Conservation (phyloP, 2,113 vertebrate species). For the Rana temporaria region DNA sequence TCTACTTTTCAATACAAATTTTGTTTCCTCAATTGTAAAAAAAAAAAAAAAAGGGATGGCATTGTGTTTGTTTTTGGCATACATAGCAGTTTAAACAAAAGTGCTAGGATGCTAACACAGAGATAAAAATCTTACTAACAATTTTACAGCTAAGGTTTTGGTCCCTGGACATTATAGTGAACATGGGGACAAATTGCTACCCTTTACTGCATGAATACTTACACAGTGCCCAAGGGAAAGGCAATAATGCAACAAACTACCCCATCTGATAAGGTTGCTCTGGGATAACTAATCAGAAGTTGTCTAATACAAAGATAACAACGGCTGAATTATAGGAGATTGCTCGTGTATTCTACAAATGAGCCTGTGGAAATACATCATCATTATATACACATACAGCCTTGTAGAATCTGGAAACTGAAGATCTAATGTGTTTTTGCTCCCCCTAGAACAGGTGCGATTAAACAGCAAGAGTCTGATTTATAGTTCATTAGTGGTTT, state of each 20-base stretch:
- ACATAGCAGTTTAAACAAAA: not conserved
- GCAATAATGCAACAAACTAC: conserved; percentile 24
- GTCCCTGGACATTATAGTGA: not conserved
- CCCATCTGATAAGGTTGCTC: conserved; percentile 10
- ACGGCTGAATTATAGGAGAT: conserved; percentile 44
- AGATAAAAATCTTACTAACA: conserved; percentile 6
- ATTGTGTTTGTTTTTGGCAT: too few species aligned
- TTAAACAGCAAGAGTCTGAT: conserved; percentile 74
- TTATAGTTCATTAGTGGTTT: conserved; percentile 86
- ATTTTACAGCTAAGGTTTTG: conserved; percentile 18
- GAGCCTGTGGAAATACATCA: conserved; percentile 53
- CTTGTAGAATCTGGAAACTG: conserved; percentile 47
- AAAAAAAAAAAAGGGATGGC: too few species aligned
- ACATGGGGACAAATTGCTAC: conserved; percentile 19
- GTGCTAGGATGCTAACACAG: not conserved
- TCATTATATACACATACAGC: conserved; percentile 53
- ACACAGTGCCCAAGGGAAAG: conserved; percentile 21
- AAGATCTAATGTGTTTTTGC: conserved; percentile 77
- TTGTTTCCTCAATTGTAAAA: too few species aligned
- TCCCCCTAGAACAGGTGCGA: conserved; percentile 82
- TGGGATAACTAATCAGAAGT: conserved; percentile 19
- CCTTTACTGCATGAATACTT: conserved; percentile 16
- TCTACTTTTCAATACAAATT: too few species aligned
- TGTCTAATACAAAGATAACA: conserved; percentile 39
- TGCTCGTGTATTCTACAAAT: conserved; percentile 44